Evolutionary conservation across 2,113 vertebrate genomes (phyloP), one percentile per base, ranked within the genome.

Genomic region (Leptobrachium ailaonicum): DNA sequence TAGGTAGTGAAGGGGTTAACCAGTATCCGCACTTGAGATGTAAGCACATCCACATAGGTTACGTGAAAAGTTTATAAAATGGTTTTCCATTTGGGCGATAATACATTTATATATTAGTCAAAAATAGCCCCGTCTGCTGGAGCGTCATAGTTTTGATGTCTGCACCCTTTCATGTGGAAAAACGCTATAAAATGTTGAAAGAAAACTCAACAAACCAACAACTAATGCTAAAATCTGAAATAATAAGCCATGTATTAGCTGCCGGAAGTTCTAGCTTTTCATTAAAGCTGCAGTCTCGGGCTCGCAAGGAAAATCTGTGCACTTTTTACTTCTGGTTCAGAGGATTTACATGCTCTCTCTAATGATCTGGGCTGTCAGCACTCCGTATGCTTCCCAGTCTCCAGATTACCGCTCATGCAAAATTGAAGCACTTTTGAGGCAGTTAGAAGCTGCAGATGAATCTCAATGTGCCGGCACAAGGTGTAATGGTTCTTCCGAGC

Each of bases 401-500:
- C 87, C 91, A 94, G 90, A 88, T 92, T 95, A 95, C 89, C 41
- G 76, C 92, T 96, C 93, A 95, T 95, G 91, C 89, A 96, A 95
- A 94, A 96, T 94, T 95, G 91, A 95, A 92, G 88, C 85, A 89
- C 88, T 92, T 90, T 88, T 41, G 83, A 88, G 85, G 87, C 85
- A 83, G 89, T 92, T 91, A 88, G 84, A 87, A 84, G 78, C 82
- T 84, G 85, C 83, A 85, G 88, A 92, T 88, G 89, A 92, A 92
- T 91, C 86, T 89, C 91, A 89, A 88, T 85, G 84, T 85, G 79
- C 85, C 88, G 80, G 80, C 73, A 83, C 84, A 90, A 88, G 86
- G 76, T 87, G 86, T 87, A 92, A 91, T 87, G 85, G 86, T 85
- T 89, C 84, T 86, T 93, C 87, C 85, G 84, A 85, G 87, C 86